phyloP scores from a whole-genome alignment of 2,888 invertebrate genomes.

The Zaprionus lineosus region DNA sequence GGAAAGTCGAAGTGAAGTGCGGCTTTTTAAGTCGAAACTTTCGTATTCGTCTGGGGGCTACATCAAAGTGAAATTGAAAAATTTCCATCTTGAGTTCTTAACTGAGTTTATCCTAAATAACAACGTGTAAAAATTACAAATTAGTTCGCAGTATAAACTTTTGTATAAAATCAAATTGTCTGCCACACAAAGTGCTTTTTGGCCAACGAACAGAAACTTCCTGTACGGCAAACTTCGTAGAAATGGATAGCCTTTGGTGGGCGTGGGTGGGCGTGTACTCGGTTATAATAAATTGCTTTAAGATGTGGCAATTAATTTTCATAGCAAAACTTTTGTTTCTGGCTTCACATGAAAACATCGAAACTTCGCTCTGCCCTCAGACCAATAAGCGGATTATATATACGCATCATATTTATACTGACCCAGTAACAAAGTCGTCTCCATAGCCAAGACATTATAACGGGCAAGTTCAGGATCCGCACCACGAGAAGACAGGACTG shows the following conservation, averaged over 20 bases:
- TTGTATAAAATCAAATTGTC: constrained; percentile 24
- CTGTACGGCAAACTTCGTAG: constrained; percentile 15
- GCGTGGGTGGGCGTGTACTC: constrained; percentile 3
- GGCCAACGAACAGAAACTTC: constrained; percentile 6
- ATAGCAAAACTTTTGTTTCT: constrained; percentile 28
- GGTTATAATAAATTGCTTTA: constrained; percentile 40
- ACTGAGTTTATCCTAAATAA: constrained; percentile 56
- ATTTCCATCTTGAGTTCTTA: constrained; percentile 48
- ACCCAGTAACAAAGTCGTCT: background rate
- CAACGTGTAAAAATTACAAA: constrained; percentile 56
- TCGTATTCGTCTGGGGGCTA: constrained; percentile 29
- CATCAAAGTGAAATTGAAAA: constrained; percentile 37
- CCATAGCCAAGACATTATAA: no score
- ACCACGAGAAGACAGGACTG: no score
- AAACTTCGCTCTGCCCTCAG: constrained; percentile 21
- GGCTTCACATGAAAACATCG: constrained; percentile 8
- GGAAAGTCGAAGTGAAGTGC: background rate
- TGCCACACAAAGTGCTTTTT: background rate
- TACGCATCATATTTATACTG: constrained; percentile 3
- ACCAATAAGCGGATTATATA: constrained; percentile 23
- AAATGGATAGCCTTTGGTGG: constrained; percentile 10
- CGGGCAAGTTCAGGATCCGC: no score
- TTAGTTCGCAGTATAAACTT: constrained; percentile 28
- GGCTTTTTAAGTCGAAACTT: constrained; percentile 28
- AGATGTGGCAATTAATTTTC: constrained; percentile 38